These are phyloP conservation scores for Myathropa florea DNA, from an alignment of 2,888 invertebrate genomes.

Conservation along the genomic window DNA sequence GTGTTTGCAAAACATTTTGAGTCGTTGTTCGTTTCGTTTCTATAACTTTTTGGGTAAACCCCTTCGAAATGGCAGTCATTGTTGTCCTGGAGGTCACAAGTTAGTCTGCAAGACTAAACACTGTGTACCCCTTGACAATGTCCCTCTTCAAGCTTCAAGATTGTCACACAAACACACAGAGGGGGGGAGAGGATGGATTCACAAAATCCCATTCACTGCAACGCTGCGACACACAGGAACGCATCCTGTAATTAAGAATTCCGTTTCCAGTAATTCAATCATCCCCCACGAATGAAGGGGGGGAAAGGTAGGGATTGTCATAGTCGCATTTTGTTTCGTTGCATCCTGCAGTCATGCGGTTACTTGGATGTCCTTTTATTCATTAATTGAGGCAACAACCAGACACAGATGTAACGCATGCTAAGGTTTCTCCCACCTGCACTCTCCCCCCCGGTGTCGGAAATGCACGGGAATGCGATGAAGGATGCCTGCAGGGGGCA, in stretches of 20 bases:
- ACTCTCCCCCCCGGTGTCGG: background rate
- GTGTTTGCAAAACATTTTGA: conserved; percentile 5
- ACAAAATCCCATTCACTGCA: background rate
- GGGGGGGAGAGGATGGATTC: background rate
- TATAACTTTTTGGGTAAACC: conserved; percentile 39
- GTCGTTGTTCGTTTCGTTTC: conserved; percentile 12
- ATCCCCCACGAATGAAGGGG: background rate
- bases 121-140: background rate
- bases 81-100: background rate
- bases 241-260: conserved; percentile 46
- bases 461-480: background rate
- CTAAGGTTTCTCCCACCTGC: conserved; percentile 9
- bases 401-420: conserved; percentile 8
- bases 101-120: background rate
- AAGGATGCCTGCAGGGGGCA: background rate
- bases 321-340: background rate
- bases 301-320: background rate
- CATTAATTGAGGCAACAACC: conserved; percentile 49
- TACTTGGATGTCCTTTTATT: conserved; percentile 41
- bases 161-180: background rate
- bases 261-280: conserved; percentile 43
- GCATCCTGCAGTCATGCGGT: background rate
- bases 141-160: background rate
- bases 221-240: background rate
- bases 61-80: conserved; percentile 1